A percentile compares a stretch with the other conserved stretches of the same genome.
These are phyloP conservation scores for Heliconius charithonia DNA, from an alignment of 2,888 invertebrate species.

Conservation along the genomic window DNA sequence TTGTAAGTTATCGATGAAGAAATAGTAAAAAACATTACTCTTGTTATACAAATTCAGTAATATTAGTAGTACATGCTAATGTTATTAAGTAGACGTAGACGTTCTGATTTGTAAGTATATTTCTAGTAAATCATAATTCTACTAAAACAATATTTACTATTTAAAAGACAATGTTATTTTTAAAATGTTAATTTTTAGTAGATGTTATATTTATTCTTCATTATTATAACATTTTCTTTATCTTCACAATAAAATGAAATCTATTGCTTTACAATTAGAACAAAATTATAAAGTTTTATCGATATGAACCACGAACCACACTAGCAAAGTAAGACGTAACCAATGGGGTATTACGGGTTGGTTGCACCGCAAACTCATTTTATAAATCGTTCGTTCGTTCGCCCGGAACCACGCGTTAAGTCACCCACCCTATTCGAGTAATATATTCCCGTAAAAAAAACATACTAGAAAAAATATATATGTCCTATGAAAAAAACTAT, in stretches of 20 bases:
- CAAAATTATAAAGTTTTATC: background rate
- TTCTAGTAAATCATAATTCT: too few relatives aligned
- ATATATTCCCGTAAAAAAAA: constrained; percentile 59
- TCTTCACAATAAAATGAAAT: background rate
- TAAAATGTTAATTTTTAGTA: background rate
- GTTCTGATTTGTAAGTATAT: too few relatives aligned
- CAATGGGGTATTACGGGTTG: constrained; percentile 81
- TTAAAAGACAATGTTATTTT: background rate
- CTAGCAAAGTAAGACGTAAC: constrained; percentile 82
- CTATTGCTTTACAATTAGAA: background rate
- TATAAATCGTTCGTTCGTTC: constrained; percentile 79
- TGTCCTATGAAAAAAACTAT: background rate
- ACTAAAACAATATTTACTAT: background rate
- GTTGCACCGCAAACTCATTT: constrained; percentile 84
- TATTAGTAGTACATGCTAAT: too few relatives aligned
- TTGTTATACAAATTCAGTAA: too few relatives aligned
- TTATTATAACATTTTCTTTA: too few relatives aligned
- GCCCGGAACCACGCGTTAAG: constrained; percentile 80
- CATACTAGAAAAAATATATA: background rate
- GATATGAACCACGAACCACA: constrained; percentile 46
- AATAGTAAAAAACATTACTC: background rate
- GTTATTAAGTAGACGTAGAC: too few relatives aligned
- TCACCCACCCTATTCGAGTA: constrained; percentile 72
- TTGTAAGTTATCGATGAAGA: constrained; percentile 38
- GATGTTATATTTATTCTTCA: background rate